Conservation (phyloP, 2,797 vertebrate species). For the Ctenosaura bakeri region DNA sequence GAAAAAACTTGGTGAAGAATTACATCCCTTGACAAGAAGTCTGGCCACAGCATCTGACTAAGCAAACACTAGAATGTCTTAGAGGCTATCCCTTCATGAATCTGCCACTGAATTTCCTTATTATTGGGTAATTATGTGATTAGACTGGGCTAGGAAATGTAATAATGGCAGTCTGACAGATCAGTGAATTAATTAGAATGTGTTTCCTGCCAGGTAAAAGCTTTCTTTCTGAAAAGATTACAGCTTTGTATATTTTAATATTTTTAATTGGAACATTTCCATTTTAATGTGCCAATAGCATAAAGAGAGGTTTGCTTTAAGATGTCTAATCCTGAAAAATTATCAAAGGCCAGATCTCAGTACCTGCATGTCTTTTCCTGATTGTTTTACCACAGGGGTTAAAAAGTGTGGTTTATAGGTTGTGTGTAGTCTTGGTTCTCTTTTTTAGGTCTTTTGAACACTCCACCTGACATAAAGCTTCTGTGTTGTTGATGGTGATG, state of each 20-base stretch:
- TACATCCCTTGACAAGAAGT: neutral
- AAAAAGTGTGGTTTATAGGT: no score
- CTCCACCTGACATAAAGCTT: no score
- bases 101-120: constrained; percentile 63
- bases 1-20: no score
- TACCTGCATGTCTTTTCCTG: fast-evolving
- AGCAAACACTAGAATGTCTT: neutral
- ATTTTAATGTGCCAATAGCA: neutral
- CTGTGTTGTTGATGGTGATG: no score
- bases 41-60: neutral
- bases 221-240: constrained; percentile 20
- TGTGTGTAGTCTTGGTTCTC: no score
- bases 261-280: neutral
- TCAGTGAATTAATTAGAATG: constrained; percentile 54
- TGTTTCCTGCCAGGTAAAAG: constrained; percentile 28
- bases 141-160: constrained; percentile 48
- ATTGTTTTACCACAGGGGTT: neutral
- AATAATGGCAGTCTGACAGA: constrained; percentile 51
- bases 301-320: neutral
- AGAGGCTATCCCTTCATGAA: constrained; percentile 44
- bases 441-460: no score
- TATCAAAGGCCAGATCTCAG: neutral
- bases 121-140: constrained; percentile 57
- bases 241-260: no score
- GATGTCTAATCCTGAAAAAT: neutral